phyloP scores from a whole-genome alignment of 2,797 vertebrate genomes.

The Acanthiza pusilla region DNA sequence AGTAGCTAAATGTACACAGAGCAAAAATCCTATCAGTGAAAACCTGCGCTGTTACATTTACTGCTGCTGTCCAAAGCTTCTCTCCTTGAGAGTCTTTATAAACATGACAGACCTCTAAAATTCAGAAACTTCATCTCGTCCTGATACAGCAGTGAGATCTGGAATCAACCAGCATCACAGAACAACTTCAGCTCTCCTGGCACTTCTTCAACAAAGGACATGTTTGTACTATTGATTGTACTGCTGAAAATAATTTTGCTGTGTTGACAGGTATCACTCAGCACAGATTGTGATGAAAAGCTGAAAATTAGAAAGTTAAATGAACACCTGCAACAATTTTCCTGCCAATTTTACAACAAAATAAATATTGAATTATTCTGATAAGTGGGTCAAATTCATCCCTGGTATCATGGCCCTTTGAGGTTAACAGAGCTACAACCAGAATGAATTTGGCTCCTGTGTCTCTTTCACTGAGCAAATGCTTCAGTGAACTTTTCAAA shows the following conservation, averaged over 20 bases:
- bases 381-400: conserved; percentile 60
- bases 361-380: conserved; percentile 60
- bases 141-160: background rate
- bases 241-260: conserved; percentile 62
- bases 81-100: background rate
- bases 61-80: background rate
- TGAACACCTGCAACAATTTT: conserved; percentile 63
- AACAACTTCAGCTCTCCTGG: conserved; percentile 33
- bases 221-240: conserved; percentile 55
- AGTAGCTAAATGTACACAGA: background rate
- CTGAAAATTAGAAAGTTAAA: conserved; percentile 61
- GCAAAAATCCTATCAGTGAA: background rate
- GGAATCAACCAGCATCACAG: conserved; percentile 7
- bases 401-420: conserved; percentile 17
- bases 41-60: background rate
- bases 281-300: conserved; percentile 54
- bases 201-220: conserved; percentile 61
- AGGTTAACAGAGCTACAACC: background rate
- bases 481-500: conserved; percentile 18
- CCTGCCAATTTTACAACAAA: conserved; percentile 60
- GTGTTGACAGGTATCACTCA: conserved; percentile 69
- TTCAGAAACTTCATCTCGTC: background rate
- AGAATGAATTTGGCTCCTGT: conserved; percentile 14
- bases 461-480: conserved; percentile 7
- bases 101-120: background rate